phyloP scores from a whole-genome alignment of 2,113 vertebrate species.

The Diadophis punctatus region DNA sequence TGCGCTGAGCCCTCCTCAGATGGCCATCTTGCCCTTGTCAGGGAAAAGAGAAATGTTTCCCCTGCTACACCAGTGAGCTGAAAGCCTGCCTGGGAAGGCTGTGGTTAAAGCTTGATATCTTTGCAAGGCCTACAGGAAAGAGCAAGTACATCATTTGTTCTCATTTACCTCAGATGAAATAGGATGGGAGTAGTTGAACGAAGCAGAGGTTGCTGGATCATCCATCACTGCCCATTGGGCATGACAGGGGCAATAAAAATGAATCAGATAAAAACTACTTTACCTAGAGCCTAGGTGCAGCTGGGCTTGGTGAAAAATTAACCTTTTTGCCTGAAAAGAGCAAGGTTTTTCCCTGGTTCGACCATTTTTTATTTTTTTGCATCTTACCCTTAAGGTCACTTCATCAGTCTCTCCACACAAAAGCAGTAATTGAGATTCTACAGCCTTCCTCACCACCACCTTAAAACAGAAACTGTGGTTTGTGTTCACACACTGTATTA shows the following conservation, averaged over 20 bases:
- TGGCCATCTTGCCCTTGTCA: neutral
- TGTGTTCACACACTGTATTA: neutral
- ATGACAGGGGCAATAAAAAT: neutral
- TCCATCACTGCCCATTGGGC: slow-evolving; percentile 7
- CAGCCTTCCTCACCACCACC: neutral
- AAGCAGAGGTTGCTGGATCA: neutral
- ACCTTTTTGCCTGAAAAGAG: no score
- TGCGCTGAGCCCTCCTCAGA: no score
- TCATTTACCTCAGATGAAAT: slow-evolving; percentile 18
- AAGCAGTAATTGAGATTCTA: neutral
- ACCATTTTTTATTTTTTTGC: neutral
- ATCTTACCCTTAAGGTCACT: neutral
- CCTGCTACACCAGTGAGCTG: neutral
- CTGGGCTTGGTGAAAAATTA: neutral
- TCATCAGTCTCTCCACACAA: neutral
- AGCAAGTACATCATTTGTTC: slow-evolving; percentile 3
- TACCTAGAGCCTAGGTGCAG: neutral
- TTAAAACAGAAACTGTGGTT: neutral
- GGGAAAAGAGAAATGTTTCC: neutral
- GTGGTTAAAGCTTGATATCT: neutral
- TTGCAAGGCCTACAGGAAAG: neutral
- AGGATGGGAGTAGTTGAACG: slow-evolving; percentile 6
- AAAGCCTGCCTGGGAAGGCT: slow-evolving; percentile 5
- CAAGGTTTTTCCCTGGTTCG: neutral
- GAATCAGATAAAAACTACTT: neutral